Conservation (phyloP, 2,797 vertebrate genomes). For the Eremophila alpestris region DNA sequence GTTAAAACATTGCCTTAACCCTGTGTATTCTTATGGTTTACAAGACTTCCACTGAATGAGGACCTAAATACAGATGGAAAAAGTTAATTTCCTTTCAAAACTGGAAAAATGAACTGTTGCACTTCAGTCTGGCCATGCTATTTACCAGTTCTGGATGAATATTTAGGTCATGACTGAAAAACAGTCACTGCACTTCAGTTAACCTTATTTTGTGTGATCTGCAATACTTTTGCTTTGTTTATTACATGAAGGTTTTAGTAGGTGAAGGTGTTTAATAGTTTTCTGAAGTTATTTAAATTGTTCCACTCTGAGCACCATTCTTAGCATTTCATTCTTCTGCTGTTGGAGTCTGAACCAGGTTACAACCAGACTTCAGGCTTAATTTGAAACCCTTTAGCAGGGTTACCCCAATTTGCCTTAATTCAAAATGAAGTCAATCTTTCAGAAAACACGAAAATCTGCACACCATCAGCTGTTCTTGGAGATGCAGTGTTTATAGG, state of each 20-base stretch:
- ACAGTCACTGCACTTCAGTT: not conserved
- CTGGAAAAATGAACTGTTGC: not conserved
- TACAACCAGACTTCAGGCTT: not conserved
- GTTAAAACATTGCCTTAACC: not conserved
- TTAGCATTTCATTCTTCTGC: not conserved
- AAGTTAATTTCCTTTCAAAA: not conserved
- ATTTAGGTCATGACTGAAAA: not conserved
- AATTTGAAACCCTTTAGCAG: not conserved
- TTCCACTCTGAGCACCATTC: not conserved
- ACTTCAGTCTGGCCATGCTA: not conserved
- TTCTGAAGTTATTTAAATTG: not conserved
- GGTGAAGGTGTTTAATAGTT: slow-evolving; percentile 20
- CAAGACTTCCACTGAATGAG: not conserved
- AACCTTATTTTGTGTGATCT: not conserved
- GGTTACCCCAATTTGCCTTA: not conserved
- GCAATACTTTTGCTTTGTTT: not conserved
- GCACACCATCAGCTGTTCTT: not conserved
- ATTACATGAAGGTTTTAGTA: not conserved
- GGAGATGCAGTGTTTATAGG: not conserved
- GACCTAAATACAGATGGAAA: not conserved
- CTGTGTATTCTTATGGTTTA: not conserved
- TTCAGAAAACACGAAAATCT: not conserved
- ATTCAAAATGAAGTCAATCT: not conserved
- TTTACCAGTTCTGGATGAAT: not conserved
- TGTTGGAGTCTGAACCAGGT: not conserved